Conservation (phyloP, 2,888 invertebrate species). For the Drosophila mimica region DNA sequence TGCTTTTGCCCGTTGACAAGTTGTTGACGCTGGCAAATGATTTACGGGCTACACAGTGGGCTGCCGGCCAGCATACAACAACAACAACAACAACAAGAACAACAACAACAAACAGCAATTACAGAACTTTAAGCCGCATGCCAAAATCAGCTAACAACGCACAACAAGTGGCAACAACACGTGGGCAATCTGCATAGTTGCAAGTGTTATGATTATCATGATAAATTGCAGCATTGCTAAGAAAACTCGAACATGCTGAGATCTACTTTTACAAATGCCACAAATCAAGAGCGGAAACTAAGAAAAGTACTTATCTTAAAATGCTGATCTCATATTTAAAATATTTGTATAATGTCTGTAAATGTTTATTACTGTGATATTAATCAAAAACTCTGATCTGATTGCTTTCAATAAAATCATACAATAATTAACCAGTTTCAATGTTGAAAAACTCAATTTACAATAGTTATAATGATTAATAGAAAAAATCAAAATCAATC, state of each 20-base stretch:
- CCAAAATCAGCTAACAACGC: slow-evolving; percentile 62
- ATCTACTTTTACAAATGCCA: background rate
- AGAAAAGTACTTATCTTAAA: background rate
- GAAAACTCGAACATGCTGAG: background rate
- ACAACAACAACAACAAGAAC: slow-evolving; percentile 7
- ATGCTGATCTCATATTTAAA: background rate
- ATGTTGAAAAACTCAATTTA: background rate
- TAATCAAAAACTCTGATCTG: background rate
- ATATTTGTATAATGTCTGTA: background rate
- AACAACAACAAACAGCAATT: slow-evolving; percentile 9
- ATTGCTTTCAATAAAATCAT: background rate
- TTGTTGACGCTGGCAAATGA: slow-evolving; percentile 78
- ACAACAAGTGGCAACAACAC: slow-evolving; percentile 59
- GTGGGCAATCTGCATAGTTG: slow-evolving; percentile 42
- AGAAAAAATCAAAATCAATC: background rate
- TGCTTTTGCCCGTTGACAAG: slow-evolving; percentile 66
- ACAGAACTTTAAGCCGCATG: slow-evolving; percentile 36
- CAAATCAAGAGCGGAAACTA: slow-evolving; percentile 3
- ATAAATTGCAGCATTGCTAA: slow-evolving; percentile 19
- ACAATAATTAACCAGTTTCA: background rate
- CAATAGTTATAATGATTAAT: background rate
- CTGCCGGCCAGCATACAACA: slow-evolving; percentile 31
- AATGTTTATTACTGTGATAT: background rate
- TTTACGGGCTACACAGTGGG: slow-evolving; percentile 63
- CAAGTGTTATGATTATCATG: slow-evolving; percentile 24